These are phyloP conservation scores for Malurus leucopterus DNA, from an alignment of 2,797 vertebrate species.

Conservation along the genomic window DNA sequence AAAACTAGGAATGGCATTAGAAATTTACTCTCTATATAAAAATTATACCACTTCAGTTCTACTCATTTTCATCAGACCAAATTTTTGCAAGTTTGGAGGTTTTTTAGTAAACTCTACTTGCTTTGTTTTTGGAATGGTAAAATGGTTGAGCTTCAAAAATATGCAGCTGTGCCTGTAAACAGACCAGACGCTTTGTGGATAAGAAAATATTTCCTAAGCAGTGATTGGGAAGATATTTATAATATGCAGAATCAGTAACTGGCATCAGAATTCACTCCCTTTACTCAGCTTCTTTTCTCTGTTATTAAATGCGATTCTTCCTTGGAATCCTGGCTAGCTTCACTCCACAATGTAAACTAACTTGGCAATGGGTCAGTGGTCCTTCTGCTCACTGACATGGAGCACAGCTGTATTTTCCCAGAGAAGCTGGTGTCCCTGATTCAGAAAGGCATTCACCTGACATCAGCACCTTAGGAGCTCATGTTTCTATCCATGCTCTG, in stretches of 20 bases:
- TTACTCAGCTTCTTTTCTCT: neutral
- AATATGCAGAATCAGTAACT: neutral
- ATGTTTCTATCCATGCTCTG: neutral
- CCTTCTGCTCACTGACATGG: neutral
- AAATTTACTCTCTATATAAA: neutral
- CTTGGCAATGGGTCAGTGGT: neutral
- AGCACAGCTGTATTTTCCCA: conserved; percentile 22
- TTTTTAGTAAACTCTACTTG: neutral
- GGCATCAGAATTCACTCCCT: neutral
- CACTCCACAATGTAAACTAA: neutral
- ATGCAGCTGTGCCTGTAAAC: neutral
- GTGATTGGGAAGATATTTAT: neutral
- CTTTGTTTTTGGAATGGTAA: neutral
- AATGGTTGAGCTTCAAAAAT: neutral
- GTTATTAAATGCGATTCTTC: neutral
- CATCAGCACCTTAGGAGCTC: neutral
- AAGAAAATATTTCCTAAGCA: neutral
- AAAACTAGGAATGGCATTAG: neutral
- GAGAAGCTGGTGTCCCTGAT: neutral
- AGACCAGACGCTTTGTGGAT: neutral
- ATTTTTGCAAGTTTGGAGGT: neutral
- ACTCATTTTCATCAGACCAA: neutral
- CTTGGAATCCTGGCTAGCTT: neutral
- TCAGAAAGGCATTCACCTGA: neutral
- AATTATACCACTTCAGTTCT: neutral